Evolutionary conservation across 2,113 vertebrate species (phyloP).

Genomic region (Dicerorhinus sumatrensis): DNA sequence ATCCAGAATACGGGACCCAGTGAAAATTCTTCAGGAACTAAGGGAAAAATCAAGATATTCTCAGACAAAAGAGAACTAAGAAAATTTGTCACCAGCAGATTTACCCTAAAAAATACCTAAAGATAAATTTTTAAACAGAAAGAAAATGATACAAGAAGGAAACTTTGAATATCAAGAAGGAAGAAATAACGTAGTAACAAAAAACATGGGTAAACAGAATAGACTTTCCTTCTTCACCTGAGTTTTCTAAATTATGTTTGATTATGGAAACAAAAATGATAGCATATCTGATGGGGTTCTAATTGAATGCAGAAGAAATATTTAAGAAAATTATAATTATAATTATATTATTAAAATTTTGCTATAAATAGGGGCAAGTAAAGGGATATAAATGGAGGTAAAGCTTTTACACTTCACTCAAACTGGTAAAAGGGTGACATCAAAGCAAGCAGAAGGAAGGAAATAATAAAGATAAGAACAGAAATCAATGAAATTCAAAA

Average conservation of each 20-base stretch:
- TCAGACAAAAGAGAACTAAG: not conserved
- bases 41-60: not conserved
- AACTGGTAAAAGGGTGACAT: not conserved
- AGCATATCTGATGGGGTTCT: not conserved
- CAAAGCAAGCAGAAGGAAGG: not conserved
- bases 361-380: not conserved
- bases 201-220: not conserved
- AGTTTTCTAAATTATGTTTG: conserved; percentile 2
- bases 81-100: not conserved
- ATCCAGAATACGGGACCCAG: not conserved
- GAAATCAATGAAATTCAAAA: conserved; percentile 23
- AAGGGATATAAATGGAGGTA: not conserved
- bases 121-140: not conserved
- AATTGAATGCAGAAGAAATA: not conserved
- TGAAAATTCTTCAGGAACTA: conserved; percentile 13
- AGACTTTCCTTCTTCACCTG: not conserved
- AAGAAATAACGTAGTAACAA: not conserved
- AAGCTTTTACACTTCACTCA: not conserved
- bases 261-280: not conserved
- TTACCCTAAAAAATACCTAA: not conserved
- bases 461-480: conserved; percentile 16
- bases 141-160: not conserved
- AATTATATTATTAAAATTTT: not conserved
- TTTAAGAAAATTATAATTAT: not conserved
- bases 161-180: not conserved